These are phyloP conservation scores for Altica lythri DNA, from an alignment of 2,888 invertebrate genomes.

Conservation along the genomic window DNA sequence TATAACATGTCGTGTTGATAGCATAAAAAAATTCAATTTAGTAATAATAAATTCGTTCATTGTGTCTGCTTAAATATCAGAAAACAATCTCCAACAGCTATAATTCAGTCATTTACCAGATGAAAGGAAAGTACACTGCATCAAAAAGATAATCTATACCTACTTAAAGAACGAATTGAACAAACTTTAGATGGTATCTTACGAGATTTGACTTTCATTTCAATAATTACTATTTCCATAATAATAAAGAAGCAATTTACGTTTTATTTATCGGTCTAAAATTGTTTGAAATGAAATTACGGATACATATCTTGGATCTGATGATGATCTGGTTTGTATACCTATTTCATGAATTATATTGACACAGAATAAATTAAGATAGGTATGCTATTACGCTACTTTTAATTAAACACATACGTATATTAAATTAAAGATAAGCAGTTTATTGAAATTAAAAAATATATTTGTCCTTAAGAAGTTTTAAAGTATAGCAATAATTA, in stretches of 20 bases:
- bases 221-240: constrained; percentile 36
- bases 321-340: constrained; percentile 8
- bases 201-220: constrained; percentile 27
- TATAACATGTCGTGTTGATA: not conserved
- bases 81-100: constrained; percentile 6
- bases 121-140: not conserved
- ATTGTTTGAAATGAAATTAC: constrained; percentile 35
- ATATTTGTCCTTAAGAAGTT: too few relatives aligned
- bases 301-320: constrained; percentile 34
- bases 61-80: constrained; percentile 9
- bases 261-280: constrained; percentile 30
- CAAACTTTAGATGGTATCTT: constrained; percentile 28
- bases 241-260: constrained; percentile 37
- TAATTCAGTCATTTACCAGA: constrained; percentile 6
- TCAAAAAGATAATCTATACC: constrained; percentile 7
- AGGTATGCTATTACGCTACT: too few relatives aligned
- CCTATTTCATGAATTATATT: too few relatives aligned
- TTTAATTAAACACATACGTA: too few relatives aligned
- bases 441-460: too few relatives aligned
- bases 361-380: too few relatives aligned
- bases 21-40: not conserved
- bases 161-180: constrained; percentile 18
- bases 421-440: too few relatives aligned
- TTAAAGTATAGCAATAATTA: too few relatives aligned
- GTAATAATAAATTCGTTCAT: not conserved